Evolutionary conservation across 2,797 vertebrate genomes (phyloP).

Genomic region (Centroberyx gerrardi): DNA sequence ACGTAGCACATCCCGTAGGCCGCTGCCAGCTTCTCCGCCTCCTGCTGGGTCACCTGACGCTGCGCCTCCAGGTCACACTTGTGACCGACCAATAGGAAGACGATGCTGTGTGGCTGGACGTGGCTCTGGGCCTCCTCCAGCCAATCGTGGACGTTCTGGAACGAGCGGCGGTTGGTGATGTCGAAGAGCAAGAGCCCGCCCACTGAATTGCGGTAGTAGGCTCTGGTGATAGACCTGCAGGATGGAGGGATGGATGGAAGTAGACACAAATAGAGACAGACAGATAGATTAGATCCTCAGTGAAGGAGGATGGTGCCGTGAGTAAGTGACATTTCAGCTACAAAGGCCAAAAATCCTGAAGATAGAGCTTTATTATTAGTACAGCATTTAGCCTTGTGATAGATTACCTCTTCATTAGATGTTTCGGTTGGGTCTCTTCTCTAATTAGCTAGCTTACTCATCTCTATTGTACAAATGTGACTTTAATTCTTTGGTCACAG

Average conservation of each 20-base stretch:
- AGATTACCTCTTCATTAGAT: too few species aligned
- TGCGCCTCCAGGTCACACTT: conserved; percentile 95
- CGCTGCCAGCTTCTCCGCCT: conserved; percentile 92
- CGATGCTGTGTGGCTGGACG: conserved; percentile 94
- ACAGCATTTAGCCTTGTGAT: too few species aligned
- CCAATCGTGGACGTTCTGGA: conserved; percentile 96
- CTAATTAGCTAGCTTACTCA: too few species aligned
- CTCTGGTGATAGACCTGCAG: conserved; percentile 91
- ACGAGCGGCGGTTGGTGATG: conserved; percentile 95
- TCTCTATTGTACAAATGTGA: too few species aligned
- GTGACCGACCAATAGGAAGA: conserved; percentile 95
- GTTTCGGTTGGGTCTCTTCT: too few species aligned
- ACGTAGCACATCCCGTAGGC: conserved; percentile 93
- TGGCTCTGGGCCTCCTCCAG: conserved; percentile 95
- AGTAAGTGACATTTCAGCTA: too few species aligned
- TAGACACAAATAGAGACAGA: background rate
- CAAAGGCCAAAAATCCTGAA: too few species aligned
- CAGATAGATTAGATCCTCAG: background rate
- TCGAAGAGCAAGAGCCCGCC: conserved; percentile 96
- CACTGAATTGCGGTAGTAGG: conserved; percentile 96
- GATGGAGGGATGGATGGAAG: background rate
- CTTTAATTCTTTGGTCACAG: too few species aligned
- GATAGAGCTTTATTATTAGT: too few species aligned
- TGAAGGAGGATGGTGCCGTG: background rate
- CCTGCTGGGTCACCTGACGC: conserved; percentile 90